A percentile compares a stretch with the other conserved stretches of the same genome.
Evolutionary conservation across 1,140 invertebrate species (phyloP).

Genomic region (Drosophila nebulosa): DNA sequence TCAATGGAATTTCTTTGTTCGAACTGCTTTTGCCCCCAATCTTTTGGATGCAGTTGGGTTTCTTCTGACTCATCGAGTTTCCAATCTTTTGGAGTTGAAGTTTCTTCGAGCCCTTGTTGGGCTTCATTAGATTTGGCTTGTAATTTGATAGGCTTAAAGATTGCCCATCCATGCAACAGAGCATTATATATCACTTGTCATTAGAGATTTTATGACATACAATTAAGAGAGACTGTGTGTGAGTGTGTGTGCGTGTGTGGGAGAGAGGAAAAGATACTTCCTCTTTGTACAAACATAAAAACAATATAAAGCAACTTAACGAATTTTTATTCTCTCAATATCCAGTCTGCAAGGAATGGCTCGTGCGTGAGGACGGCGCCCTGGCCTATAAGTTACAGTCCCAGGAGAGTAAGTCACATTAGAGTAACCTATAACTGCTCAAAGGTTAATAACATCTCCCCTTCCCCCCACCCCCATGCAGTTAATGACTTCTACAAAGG

Average conservation of each 20-base stretch:
- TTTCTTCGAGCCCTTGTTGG: conserved; percentile 41
- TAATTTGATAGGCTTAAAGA: conserved; percentile 47
- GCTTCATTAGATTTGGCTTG: conserved; percentile 60
- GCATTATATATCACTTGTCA: conserved; percentile 50
- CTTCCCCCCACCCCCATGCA: conserved; percentile 68
- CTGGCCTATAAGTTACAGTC: conserved; percentile 94
- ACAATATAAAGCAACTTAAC: conserved; percentile 43
- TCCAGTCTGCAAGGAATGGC: conserved; percentile 93
- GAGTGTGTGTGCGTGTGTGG: no score
- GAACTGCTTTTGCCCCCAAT: conserved; percentile 28
- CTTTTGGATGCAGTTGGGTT: conserved; percentile 1
- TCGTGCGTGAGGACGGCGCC: conserved; percentile 94
- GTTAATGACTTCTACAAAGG: conserved; percentile 91
- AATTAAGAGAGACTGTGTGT: conserved; percentile 20
- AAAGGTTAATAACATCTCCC: neutral
- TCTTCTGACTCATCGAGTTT: conserved; percentile 58
- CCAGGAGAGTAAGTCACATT: conserved; percentile 89
- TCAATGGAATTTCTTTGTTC: conserved; percentile 71
- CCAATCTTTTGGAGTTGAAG: conserved; percentile 34
- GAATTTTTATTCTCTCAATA: conserved; percentile 61
- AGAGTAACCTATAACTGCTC: neutral
- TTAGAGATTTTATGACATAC: conserved; percentile 53
- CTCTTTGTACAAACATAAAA: conserved; percentile 42
- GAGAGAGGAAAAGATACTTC: neutral
- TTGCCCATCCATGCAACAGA: conserved; percentile 1